These are phyloP conservation scores for Hyles lineata DNA, from an alignment of 2,888 invertebrate genomes.

Conservation along the genomic window DNA sequence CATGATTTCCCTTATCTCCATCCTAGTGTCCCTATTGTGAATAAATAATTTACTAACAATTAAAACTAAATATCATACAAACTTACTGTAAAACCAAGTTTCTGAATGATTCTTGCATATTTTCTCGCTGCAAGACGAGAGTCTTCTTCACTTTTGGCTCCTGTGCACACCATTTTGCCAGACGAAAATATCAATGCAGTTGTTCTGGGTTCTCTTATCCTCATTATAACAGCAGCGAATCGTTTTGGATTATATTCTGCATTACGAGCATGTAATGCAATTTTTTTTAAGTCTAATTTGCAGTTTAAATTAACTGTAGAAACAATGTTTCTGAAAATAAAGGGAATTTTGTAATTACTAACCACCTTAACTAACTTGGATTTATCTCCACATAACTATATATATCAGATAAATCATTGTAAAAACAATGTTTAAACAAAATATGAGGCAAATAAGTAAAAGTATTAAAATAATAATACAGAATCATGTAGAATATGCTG, in stretches of 20 bases:
- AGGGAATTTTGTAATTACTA: background rate
- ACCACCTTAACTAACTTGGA: background rate
- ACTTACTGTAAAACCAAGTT: slow-evolving; percentile 91
- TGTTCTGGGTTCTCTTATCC: slow-evolving; percentile 94
- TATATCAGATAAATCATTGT: no score
- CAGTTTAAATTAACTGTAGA: slow-evolving; percentile 98
- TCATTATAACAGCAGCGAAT: slow-evolving; percentile 99
- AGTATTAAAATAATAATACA: no score
- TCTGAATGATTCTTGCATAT: slow-evolving; percentile 93
- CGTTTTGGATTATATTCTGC: slow-evolving; percentile 99
- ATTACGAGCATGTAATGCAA: slow-evolving; percentile 98
- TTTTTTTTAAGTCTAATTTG: slow-evolving; percentile 97
- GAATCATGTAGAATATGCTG: no score
- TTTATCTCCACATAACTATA: no score
- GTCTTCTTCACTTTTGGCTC: slow-evolving; percentile 92
- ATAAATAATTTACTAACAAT: background rate
- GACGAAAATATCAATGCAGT: slow-evolving; percentile 91
- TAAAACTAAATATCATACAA: slow-evolving; percentile 4
- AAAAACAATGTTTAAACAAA: no score
- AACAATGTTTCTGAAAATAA: slow-evolving; percentile 94
- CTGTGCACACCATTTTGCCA: slow-evolving; percentile 94
- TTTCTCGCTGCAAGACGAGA: slow-evolving; percentile 91
- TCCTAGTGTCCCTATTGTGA: no score
- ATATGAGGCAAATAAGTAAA: no score
- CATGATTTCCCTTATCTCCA: no score